Percentiles rank a stretch among this genome's conserved stretches.
These are phyloP conservation scores for Liolophura sinensis DNA, from an alignment of 1,140 invertebrate species.

Conservation along the genomic window DNA sequence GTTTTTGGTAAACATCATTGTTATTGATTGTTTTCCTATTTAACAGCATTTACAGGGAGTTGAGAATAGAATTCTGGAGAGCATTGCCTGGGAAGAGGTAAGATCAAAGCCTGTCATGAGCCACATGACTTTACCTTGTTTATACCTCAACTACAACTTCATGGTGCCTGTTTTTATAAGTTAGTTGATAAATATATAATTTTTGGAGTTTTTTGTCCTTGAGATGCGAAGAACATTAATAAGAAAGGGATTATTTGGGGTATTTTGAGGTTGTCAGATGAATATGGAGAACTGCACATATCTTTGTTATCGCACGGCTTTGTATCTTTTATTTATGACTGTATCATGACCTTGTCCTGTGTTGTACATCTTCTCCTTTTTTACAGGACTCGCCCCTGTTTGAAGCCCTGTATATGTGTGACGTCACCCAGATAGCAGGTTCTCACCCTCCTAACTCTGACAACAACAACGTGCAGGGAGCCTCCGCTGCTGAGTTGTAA, in stretches of 20 bases:
- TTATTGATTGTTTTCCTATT: conserved; percentile 11
- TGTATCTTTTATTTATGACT: no score
- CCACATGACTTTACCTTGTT: neutral
- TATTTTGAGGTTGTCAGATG: no score
- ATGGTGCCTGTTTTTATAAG: no score
- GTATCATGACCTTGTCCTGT: no score
- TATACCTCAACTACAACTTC: no score
- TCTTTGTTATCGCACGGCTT: no score
- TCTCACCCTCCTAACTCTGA: conserved; percentile 3
- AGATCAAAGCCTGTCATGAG: conserved; percentile 11
- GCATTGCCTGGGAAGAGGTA: conserved; percentile 49
- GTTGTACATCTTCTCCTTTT: neutral
- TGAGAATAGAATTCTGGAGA: conserved; percentile 47
- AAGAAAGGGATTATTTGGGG: no score
- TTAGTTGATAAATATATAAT: no score
- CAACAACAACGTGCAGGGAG: neutral
- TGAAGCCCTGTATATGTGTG: conserved; percentile 25
- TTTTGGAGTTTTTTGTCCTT: no score
- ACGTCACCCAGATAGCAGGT: neutral
- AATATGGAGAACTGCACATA: no score
- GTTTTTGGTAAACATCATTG: no score
- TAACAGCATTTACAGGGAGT: conserved; percentile 47
- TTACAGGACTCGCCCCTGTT: conserved; percentile 36
- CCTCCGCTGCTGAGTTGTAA: conserved; percentile 33
- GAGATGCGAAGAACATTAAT: no score